Conservation (phyloP, 1,140 invertebrate species). For the Triops cancriformis region DNA sequence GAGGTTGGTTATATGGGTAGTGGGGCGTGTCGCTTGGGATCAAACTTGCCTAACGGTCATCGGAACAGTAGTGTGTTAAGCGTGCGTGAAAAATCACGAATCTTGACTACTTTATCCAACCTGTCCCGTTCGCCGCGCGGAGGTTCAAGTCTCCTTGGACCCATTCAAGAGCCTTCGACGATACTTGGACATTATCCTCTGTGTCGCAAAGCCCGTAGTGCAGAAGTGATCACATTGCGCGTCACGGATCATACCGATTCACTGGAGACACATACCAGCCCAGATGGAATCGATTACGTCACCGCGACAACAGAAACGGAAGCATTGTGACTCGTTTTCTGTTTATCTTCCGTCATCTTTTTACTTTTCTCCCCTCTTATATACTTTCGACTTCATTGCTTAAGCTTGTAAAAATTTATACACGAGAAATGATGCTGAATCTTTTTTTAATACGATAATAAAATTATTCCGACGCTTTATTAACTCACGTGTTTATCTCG, state of each 20-base stretch:
- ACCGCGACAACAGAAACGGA: not conserved
- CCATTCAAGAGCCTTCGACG: not conserved
- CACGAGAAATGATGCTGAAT: not conserved
- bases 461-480: not conserved
- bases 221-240: constrained; percentile 25
- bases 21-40: not conserved
- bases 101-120: not conserved
- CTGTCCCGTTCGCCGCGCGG: not conserved
- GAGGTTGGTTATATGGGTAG: not conserved
- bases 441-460: not conserved
- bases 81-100: not conserved
- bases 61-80: not conserved
- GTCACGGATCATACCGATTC: constrained; percentile 18
- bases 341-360: not conserved
- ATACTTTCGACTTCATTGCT: not conserved
- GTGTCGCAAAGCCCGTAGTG: constrained; percentile 24
- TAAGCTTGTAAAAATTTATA: not conserved
- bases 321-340: not conserved
- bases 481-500: not conserved
- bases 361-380: not conserved
- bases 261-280: not conserved
- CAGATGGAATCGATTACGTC: not conserved
- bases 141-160: not conserved
- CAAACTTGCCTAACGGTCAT: not conserved
- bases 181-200: not conserved